Evolutionary conservation across 2,888 invertebrate species (phyloP), one percentile per base, ranked within the genome.

Genomic region (Amphimallon solstitiale): DNA sequence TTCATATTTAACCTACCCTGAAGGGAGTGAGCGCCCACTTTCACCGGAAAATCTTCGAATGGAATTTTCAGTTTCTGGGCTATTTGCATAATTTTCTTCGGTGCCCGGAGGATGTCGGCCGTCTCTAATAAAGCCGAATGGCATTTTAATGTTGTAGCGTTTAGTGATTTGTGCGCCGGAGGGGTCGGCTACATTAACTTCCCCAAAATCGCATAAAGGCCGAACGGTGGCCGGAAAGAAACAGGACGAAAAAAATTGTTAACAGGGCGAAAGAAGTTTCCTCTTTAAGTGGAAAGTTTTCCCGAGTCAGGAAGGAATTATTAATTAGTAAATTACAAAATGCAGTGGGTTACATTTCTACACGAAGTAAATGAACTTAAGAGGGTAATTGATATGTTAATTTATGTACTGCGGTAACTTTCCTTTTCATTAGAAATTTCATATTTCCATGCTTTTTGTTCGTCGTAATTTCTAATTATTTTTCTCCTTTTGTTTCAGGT

Each of bases 81-180:
- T 56, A 56, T 56, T 56, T 56, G 56, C 56, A 56, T 56, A 56
- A 56, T 56, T 56, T 56, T 56, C 23, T 23, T 14, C 40, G 56
- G 40, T 56, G 23, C 23, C 56, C 40, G 40, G n/a, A 56, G 56
- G 40, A 56, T 23, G 56, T 23, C 43, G 56, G 56, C 56, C 40
- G 56, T 29, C 61, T 37, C 61, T 61, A 61, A 61, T 61, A 61
- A 61, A 48, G 43, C 48, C 48, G 61, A 61, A 61, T 61, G 38
- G 61, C 61, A 61, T 49, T 61, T 61, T 61, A 61, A 61, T 61
- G 61, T 61, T 48, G 61, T 49, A 49, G 49, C 61, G 61, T 61
- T 61, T 61, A 61, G 49, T 61, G 61, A 61, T 61, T 61, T 61
- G 56, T 56, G 49, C 61, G 61, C 61, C 61, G 37, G 61, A 49